Evolutionary conservation across 2,888 invertebrate species (phyloP).

Genomic region (Octodonta nipae): DNA sequence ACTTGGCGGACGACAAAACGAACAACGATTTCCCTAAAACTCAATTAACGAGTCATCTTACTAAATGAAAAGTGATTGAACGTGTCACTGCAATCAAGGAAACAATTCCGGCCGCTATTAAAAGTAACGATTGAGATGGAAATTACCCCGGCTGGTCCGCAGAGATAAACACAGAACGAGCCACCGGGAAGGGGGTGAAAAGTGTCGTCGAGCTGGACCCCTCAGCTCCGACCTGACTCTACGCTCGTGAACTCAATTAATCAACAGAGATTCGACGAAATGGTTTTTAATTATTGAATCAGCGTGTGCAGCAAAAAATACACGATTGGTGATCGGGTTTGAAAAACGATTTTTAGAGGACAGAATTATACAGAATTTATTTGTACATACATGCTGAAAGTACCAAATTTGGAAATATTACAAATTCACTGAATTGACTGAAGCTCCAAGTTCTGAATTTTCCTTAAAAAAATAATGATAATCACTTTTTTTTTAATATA

Average conservation of each 20-base stretch:
- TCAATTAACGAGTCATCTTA: conserved; percentile 38
- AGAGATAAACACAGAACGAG: conserved; percentile 31
- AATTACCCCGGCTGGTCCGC: conserved; percentile 36
- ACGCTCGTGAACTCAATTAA: conserved; percentile 32
- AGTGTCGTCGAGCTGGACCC: neutral
- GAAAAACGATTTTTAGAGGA: no score
- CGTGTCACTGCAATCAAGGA: conserved; percentile 38
- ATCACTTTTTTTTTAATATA: no score
- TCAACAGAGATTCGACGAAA: conserved; percentile 37
- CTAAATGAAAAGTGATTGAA: conserved; percentile 39
- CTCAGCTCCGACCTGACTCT: conserved; percentile 15
- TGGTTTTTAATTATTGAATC: conserved; percentile 33
- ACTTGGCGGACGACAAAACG: conserved; percentile 25
- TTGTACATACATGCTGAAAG: no score
- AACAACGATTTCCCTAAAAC: conserved; percentile 33
- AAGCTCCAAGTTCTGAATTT: no score
- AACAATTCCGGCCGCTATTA: conserved; percentile 37
- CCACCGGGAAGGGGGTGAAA: neutral
- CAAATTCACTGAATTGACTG: no score
- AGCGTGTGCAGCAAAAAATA: neutral
- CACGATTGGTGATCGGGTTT: neutral
- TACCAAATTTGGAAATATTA: no score
- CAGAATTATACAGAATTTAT: no score
- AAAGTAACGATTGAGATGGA: conserved; percentile 40
- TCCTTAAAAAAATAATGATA: no score